Base-by-base conservation (phyloP, 2,888 invertebrate species). In the Sipha maydis region DNA sequence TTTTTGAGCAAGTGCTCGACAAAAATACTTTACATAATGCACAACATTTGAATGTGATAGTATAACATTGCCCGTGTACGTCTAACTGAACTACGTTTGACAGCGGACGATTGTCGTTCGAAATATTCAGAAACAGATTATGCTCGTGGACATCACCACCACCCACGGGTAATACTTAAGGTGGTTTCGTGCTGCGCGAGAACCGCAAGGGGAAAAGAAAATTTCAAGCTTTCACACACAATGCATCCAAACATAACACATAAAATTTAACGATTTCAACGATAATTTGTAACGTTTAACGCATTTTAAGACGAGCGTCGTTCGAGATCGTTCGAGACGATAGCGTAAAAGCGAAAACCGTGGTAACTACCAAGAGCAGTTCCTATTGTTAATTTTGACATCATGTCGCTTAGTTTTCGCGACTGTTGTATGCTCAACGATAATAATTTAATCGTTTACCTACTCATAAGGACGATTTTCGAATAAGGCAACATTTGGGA, bases 241-340 rank as follows among this genome's bases (percentile, higher is more conserved):
- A 77, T 41, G 67, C 48, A 28, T 75, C 41, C 28, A 41, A 67
- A 67, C 31, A 76, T 25, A 31, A 41, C 21, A 7, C 25, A 25
- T 61, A 61, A 17, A 25, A 61, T 14, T 75, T 19, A 67, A 38
- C 31, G 67, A 41, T 41, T 76, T 75, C 80, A 28, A 56, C 34
- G 56, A 34, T 84, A n/a, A 61, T 76, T 84, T 76, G 31, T 28
- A 38, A 75, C 38, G 25, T 85, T 77, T 85, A 67, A 85, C 48
- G 28, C 21, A 25, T 71, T 34, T 71, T 80, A 54, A 48, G 31
- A 77, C 28, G 69, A 71, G 7, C 17, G 48, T 3, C 25, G 48
- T 71, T 83, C 25, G 21, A 48, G 48, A 71, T 83, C 21, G 48
- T 77, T 28, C 28, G 2, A 71, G 48, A 71, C 31, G 25, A 67